Evolutionary conservation across 2,797 vertebrate species (phyloP).

Genomic region (Hypotaenidia okinawae): DNA sequence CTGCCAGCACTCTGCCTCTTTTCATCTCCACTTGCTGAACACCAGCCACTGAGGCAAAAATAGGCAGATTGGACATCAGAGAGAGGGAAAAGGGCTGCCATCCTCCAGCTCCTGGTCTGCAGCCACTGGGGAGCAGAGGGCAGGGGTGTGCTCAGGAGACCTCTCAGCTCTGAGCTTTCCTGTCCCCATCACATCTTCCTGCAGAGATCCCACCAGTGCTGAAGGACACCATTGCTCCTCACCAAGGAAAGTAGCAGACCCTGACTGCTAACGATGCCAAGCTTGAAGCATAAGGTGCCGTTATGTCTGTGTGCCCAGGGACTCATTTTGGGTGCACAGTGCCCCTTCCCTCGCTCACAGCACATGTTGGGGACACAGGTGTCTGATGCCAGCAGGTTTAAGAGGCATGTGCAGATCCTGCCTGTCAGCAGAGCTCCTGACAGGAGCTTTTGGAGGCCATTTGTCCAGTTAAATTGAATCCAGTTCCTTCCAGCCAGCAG

Average conservation of each 20-base stretch:
- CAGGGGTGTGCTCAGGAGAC: background rate
- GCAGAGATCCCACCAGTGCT: constrained; percentile 41
- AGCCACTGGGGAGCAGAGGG: background rate
- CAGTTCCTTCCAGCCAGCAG: background rate
- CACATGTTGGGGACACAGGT: accelerated
- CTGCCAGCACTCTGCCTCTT: background rate
- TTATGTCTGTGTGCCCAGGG: background rate
- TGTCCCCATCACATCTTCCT: constrained; percentile 1
- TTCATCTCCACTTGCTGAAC: background rate
- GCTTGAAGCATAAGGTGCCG: background rate
- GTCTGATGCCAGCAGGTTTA: background rate
- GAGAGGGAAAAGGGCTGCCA: background rate
- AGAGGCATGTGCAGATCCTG: background rate
- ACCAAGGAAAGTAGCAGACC: constrained; percentile 43
- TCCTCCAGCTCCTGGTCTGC: background rate
- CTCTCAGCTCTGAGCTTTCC: constrained; percentile 33
- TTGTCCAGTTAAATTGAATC: background rate
- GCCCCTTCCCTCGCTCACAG: background rate
- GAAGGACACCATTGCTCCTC: constrained; percentile 32
- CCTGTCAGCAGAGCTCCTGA: background rate
- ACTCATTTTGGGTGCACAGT: accelerated
- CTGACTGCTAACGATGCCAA: background rate
- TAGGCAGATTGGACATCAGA: background rate
- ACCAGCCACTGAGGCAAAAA: background rate
- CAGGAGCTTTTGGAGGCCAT: background rate